Evolutionary conservation across 2,113 vertebrate genomes (phyloP).

Genomic region (Microcebus griseorufus): DNA sequence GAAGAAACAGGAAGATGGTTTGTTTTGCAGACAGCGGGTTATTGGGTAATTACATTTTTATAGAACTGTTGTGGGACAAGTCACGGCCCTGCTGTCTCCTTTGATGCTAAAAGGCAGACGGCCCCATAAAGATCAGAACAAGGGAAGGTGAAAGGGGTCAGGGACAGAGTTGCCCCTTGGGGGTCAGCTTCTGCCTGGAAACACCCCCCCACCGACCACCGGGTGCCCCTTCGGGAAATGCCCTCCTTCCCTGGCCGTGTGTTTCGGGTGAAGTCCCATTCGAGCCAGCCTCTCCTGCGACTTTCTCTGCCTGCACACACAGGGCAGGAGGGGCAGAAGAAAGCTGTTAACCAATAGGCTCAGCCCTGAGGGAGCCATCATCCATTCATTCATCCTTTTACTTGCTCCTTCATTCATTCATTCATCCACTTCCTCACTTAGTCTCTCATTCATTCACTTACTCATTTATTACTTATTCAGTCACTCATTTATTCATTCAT

Average conservation of each 20-base stretch:
- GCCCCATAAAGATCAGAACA: constrained; percentile 89
- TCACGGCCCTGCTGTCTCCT: constrained; percentile 85
- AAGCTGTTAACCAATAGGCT: fast-evolving
- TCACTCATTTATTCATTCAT: background rate
- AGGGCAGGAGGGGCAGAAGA: background rate
- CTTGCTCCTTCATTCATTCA: background rate
- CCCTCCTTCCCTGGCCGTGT: background rate
- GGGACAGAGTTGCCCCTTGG: constrained; percentile 81
- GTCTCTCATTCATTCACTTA: background rate
- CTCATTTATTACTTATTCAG: background rate
- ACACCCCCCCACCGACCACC: constrained; percentile 1
- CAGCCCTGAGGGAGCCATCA: background rate
- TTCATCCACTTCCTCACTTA: background rate
- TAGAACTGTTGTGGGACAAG: constrained; percentile 88
- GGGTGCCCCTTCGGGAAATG: background rate
- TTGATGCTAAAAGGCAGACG: constrained; percentile 86
- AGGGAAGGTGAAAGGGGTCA: constrained; percentile 85
- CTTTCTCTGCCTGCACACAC: background rate
- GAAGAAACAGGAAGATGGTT: constrained; percentile 89
- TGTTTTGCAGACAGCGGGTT: constrained; percentile 88
- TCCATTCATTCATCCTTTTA: background rate
- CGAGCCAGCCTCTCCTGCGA: background rate
- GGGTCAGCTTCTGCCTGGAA: constrained; percentile 82
- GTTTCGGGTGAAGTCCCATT: background rate
- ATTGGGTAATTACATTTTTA: constrained; percentile 89